Evolutionary conservation across 2,888 invertebrate species (phyloP).

Genomic region (Conops quadrifasciatus): DNA sequence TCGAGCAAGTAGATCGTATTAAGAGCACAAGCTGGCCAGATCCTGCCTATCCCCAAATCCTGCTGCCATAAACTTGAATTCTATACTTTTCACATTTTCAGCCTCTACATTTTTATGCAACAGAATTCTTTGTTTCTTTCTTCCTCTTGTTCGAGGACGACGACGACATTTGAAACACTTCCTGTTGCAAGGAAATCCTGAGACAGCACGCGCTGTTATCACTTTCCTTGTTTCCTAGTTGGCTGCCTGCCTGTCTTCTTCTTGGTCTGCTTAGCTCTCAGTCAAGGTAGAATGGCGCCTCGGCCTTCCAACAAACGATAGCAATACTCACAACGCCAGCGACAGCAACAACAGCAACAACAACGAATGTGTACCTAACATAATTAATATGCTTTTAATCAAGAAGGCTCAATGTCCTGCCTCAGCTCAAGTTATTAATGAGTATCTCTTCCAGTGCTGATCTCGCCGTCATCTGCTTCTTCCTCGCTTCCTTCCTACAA

Average conservation of each 20-base stretch:
- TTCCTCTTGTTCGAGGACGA: no score
- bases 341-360: conserved; percentile 35
- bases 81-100: background rate
- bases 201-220: conserved; percentile 31
- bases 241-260: conserved; percentile 15
- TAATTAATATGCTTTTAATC: conserved; percentile 61
- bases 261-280: background rate
- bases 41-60: background rate
- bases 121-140: background rate
- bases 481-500: background rate
- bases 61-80: background rate
- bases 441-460: background rate
- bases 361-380: conserved; percentile 28
- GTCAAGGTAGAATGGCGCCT: conserved; percentile 33
- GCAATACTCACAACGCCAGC: conserved; percentile 30
- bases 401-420: conserved; percentile 37
- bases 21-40: background rate
- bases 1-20: background rate
- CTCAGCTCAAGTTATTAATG: conserved; percentile 28
- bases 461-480: background rate
- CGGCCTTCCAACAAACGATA: conserved; percentile 33
- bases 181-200: background rate
- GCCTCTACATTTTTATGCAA: background rate
- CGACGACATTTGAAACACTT: conserved; percentile 1
- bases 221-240: conserved; percentile 21